A percentile compares a stretch with the other conserved stretches of the same genome.
Evolutionary conservation across 2,113 vertebrate genomes (phyloP).

Genomic region (Gila orcuttii): DNA sequence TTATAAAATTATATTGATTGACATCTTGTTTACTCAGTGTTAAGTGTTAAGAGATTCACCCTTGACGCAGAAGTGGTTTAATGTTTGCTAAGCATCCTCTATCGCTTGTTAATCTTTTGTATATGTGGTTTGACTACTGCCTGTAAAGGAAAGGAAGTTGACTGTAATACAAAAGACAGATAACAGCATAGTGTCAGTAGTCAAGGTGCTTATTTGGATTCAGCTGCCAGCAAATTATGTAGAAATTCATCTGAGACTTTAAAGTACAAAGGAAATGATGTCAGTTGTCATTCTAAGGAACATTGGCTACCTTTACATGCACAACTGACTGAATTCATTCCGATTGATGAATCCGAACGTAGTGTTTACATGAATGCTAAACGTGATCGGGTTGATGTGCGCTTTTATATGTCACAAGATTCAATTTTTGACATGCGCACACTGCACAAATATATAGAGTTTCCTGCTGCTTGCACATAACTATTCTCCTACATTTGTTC

Average conservation of each 20-base stretch:
- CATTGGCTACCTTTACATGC: background rate
- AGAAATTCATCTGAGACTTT: background rate
- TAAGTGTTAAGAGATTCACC: background rate
- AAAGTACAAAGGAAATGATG: background rate
- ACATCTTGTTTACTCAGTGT: background rate
- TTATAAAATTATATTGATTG: background rate
- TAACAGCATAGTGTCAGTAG: background rate
- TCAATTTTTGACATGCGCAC: too few relatives aligned
- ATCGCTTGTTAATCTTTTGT: background rate
- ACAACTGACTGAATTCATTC: too few relatives aligned
- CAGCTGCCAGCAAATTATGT: background rate
- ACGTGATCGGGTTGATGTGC: too few relatives aligned
- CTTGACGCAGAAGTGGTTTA: background rate
- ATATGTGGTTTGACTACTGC: conserved; percentile 16
- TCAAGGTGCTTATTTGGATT: background rate
- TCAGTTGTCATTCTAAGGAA: background rate
- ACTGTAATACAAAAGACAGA: background rate
- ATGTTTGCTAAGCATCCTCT: background rate
- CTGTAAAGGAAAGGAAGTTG: background rate
- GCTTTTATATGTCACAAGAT: too few relatives aligned
- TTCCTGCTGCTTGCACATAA: too few relatives aligned
- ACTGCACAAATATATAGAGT: too few relatives aligned
- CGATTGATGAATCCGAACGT: too few relatives aligned
- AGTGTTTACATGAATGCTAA: too few relatives aligned
- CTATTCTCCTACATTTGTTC: too few relatives aligned